Base-by-base conservation (phyloP, 35 echinoderm and acorn worm species). In the Patiria miniata region DNA sequence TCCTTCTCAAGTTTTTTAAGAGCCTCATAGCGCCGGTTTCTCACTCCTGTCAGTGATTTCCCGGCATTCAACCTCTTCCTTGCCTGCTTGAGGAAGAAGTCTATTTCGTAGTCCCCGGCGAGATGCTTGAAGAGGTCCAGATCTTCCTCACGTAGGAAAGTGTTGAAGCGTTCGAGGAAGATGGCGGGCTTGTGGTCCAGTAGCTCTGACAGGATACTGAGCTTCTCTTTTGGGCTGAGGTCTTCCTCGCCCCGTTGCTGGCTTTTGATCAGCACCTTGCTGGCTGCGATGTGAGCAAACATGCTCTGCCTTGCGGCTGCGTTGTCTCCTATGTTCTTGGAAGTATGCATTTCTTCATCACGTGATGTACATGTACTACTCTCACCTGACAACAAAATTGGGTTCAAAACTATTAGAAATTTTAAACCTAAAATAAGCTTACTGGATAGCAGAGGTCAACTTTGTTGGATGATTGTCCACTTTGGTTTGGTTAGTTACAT, bases 11-110 rank as follows among this genome's bases (percentile, higher is more conserved):
- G 78, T 86, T 91, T 90, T 50, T 94, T 93, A 29, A 97, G 78
- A 0, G 95, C 95, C 68, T 97, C 95, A 83, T 97, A 97, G 3
- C 95, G 77, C 16, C 95, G 79, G 78, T 97, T 97, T 22, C 78
- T 90, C 21, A 86, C 87, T 2, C 61, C 33, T 15, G 89, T 83
- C 16, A 38, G 51, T 23, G 51, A 83, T 42, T 91, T 91, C 15
- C 73, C 83, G 15, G 61, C 40, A 61, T 80, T 52, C 29, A 92
- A 59, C 39, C 83, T 90, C 73, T 81, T 97, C 59, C 53, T 87
- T 0, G 79, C 59, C 59, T 91, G 88, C 33, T 86, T 88, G 69
- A 97, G 76, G 59, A 93, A 93, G 80, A 94, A 97, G 21, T 88
- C 36, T 7, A 97, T 88, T 79, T 97, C 95, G 77, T 97, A 97